These are phyloP conservation scores for Aspidoscelis tigris DNA, from an alignment of 2,113 vertebrate species.

Conservation along the genomic window DNA sequence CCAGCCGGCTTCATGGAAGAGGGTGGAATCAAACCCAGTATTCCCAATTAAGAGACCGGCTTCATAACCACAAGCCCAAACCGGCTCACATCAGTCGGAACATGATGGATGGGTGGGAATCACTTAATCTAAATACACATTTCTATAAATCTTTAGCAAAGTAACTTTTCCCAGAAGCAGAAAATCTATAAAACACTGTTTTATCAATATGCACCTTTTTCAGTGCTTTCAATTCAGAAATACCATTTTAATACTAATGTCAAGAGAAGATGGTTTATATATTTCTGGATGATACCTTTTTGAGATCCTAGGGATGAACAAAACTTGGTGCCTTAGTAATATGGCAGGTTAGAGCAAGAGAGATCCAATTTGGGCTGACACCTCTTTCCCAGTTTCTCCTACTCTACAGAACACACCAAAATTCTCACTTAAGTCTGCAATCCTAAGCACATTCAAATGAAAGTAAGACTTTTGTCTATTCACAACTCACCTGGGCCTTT, in stretches of 20 bases:
- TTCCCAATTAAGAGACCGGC: too few species aligned
- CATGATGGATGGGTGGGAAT: background rate
- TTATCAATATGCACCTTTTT: slow-evolving; percentile 17
- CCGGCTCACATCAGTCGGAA: background rate
- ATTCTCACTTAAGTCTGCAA: background rate
- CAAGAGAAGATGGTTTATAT: background rate
- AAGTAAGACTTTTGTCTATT: background rate
- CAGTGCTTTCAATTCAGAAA: background rate
- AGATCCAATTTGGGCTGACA: background rate
- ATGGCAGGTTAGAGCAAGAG: background rate
- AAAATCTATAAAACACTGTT: slow-evolving; percentile 37
- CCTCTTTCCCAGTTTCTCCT: background rate
- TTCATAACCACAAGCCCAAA: too few species aligned
- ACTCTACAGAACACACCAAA: background rate
- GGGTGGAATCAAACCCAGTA: too few species aligned
- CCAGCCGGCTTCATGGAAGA: too few species aligned
- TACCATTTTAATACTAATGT: background rate
- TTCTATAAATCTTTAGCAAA: slow-evolving; percentile 30
- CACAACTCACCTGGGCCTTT: background rate
- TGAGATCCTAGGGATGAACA: background rate
- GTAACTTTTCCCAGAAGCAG: slow-evolving; percentile 17
- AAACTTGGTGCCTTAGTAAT: background rate
- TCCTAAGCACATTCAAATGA: background rate
- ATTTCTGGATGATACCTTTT: slow-evolving; percentile 16
- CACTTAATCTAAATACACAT: background rate